Percentiles rank a stretch among this genome's conserved stretches.
phyloP scores from a whole-genome alignment of 2,113 vertebrate genomes.

The Pseudonaja textilis region DNA sequence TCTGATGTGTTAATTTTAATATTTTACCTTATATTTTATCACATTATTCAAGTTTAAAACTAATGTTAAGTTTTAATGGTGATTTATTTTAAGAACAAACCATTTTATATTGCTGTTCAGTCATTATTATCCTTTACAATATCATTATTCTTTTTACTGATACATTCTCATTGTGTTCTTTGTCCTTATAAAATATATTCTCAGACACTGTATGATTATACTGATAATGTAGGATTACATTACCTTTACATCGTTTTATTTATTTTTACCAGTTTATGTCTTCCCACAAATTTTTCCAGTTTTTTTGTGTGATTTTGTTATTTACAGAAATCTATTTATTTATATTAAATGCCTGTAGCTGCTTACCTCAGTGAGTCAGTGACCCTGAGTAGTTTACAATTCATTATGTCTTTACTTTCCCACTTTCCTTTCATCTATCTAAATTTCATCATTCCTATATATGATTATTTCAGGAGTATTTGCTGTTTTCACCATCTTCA shows the following conservation, averaged over 20 bases:
- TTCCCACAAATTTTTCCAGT: conserved; percentile 11
- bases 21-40: neutral
- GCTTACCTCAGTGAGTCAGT: neutral
- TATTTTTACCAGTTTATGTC: conserved; percentile 16
- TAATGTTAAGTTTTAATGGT: neutral
- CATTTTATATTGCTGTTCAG: neutral
- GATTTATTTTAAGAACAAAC: neutral
- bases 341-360: neutral
- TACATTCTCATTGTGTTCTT: neutral
- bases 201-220: neutral
- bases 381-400: neutral
- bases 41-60: neutral
- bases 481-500: neutral
- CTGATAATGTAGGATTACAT: neutral
- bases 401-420: neutral
- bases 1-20: neutral
- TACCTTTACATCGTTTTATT: neutral
- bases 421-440: neutral
- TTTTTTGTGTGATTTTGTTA: neutral
- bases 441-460: neutral
- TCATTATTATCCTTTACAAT: neutral
- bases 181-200: neutral
- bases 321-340: neutral
- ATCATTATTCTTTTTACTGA: neutral
- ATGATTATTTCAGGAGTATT: neutral